A percentile compares a stretch with the other conserved stretches of the same genome.
Evolutionary conservation across 1,140 invertebrate species (phyloP).

Genomic region (Leptinotarsa texana): DNA sequence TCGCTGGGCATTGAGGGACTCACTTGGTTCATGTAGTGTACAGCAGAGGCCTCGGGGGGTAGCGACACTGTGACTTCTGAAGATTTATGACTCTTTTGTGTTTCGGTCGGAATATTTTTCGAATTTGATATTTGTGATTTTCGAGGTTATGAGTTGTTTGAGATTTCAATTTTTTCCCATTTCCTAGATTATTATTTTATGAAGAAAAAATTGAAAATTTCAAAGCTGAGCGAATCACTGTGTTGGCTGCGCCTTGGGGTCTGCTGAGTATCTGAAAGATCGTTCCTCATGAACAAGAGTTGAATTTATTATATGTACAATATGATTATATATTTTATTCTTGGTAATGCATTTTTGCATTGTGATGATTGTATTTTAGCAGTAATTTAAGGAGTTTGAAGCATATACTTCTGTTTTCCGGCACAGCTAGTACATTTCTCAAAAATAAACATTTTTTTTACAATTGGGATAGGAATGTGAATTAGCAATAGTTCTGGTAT

Average conservation of each 20-base stretch:
- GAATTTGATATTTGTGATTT: too few species aligned
- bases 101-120: too few species aligned
- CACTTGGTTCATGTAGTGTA: constrained; percentile 47
- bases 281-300: constrained; percentile 56
- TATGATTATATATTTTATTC: constrained; percentile 71
- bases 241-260: constrained; percentile 31
- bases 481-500: too few species aligned
- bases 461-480: too few species aligned
- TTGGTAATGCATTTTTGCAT: constrained; percentile 77
- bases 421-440: background rate
- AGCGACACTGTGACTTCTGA: background rate
- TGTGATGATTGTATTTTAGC: constrained; percentile 76
- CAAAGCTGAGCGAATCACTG: too few species aligned
- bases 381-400: constrained; percentile 66
- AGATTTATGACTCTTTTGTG: background rate
- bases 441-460: background rate
- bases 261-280: constrained; percentile 31
- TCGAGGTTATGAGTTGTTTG: too few species aligned
- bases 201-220: too few species aligned
- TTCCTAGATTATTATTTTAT: too few species aligned
- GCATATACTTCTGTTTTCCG: constrained; percentile 53
- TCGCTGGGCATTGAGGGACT: constrained; percentile 52
- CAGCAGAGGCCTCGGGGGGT: background rate
- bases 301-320: constrained; percentile 68
- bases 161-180: too few species aligned